These are phyloP conservation scores for Eulemur rubriventer DNA, from an alignment of 2,797 vertebrate species.

Conservation along the genomic window DNA sequence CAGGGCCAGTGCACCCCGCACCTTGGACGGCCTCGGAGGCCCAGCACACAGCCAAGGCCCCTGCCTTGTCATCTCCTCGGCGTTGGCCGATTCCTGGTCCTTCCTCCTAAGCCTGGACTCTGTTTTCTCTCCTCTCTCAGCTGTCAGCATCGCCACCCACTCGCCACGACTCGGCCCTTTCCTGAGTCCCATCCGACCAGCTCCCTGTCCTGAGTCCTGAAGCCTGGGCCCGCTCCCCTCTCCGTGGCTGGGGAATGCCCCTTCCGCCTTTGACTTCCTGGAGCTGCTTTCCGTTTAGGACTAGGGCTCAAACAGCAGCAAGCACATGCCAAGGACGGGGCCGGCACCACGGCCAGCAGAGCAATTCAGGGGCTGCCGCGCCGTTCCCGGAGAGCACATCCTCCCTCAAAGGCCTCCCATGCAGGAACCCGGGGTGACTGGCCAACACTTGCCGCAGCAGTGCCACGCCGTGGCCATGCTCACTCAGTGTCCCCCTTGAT, in stretches of 20 bases:
- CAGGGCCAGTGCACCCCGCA: background rate
- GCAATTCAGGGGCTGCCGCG: accelerated
- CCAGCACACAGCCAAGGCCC: background rate
- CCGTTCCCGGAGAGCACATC: background rate
- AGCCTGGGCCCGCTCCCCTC: background rate
- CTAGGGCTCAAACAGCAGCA: background rate
- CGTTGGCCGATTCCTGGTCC: background rate
- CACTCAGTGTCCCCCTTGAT: background rate
- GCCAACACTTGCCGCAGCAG: accelerated
- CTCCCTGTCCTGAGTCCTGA: background rate
- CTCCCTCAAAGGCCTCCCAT: background rate
- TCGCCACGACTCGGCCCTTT: no score
- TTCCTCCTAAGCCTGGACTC: background rate
- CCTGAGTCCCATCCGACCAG: background rate
- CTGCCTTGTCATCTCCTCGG: background rate
- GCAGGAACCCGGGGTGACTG: background rate
- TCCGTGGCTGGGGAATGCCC: background rate
- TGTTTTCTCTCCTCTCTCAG: background rate
- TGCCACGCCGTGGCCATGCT: background rate
- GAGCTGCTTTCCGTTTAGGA: background rate
- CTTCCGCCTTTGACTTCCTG: background rate
- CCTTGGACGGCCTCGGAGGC: background rate
- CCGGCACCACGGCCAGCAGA: accelerated
- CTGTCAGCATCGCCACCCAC: background rate
- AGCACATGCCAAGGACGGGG: background rate